These are phyloP conservation scores for Ptychadena robeensis DNA, from an alignment of 2,797 vertebrate genomes.

Conservation along the genomic window DNA sequence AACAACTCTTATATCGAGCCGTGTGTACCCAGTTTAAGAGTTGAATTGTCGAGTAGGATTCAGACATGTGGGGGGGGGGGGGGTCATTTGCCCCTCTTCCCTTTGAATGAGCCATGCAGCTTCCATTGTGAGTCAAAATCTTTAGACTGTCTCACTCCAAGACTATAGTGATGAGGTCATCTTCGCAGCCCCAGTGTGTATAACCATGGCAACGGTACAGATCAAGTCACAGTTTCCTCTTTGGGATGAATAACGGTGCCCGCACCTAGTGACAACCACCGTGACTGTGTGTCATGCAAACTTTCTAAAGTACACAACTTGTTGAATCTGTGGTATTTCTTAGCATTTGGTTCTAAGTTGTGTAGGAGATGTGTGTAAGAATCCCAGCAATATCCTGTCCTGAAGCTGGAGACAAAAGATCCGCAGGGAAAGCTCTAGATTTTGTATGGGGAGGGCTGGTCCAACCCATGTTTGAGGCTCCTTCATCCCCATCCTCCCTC, in stretches of 20 bases:
- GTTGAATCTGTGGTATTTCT: background rate
- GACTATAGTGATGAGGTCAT: background rate
- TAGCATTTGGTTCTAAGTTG: background rate
- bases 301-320: background rate
- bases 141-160: background rate
- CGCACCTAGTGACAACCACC: background rate
- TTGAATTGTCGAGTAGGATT: too few relatives aligned
- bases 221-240: slow-evolving; percentile 27
- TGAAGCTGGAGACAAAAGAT: slow-evolving; percentile 25
- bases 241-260: background rate
- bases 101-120: background rate
- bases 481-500: slow-evolving; percentile 3
- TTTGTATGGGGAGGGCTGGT: background rate
- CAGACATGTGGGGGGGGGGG: too few relatives aligned
- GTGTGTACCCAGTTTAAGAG: too few relatives aligned
- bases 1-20: too few relatives aligned
- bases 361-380: background rate
- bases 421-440: background rate
- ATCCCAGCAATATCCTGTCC: background rate
- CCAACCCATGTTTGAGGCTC: slow-evolving; percentile 7
- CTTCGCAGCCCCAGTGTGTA: background rate
- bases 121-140: background rate
- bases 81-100: too few relatives aligned
- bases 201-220: background rate
- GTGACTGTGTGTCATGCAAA: background rate